These are phyloP conservation scores for Denticeps clupeoides DNA, from an alignment of 2,797 vertebrate species.

Conservation along the genomic window DNA sequence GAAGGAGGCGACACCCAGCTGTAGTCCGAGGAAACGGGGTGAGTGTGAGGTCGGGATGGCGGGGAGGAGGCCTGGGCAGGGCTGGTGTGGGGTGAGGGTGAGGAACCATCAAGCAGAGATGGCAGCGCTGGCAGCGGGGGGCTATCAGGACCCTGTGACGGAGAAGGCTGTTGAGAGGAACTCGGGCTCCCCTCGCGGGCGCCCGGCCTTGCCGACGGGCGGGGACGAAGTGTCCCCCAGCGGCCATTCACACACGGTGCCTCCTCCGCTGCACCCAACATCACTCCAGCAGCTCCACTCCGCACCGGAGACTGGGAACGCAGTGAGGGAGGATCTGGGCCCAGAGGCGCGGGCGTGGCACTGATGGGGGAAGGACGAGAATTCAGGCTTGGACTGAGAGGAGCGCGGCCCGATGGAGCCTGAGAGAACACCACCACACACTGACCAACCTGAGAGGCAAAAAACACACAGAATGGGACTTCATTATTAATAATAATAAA, in stretches of 20 bases:
- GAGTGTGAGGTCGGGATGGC: conserved; percentile 48
- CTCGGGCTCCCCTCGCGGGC: conserved; percentile 84
- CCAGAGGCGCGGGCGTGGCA: conserved; percentile 78
- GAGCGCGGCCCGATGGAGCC: conserved; percentile 87
- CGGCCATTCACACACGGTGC: conserved; percentile 92
- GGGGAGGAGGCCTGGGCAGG: conserved; percentile 76
- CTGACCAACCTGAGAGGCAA: conserved; percentile 75
- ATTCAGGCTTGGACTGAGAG: conserved; percentile 92
- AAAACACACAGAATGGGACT: not conserved
- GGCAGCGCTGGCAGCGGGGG: conserved; percentile 66
- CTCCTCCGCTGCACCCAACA: conserved; percentile 70
- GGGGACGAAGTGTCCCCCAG: conserved; percentile 87
- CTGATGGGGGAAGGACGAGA: conserved; percentile 97
- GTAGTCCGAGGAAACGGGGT: conserved; percentile 61
- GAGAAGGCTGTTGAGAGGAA: conserved; percentile 68
- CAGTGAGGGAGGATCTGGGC: conserved; percentile 74
- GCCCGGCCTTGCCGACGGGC: conserved; percentile 67
- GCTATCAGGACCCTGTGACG: conserved; percentile 69
- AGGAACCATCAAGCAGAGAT: conserved; percentile 75
- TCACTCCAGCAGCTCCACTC: conserved; percentile 50
- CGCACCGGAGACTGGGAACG: conserved; percentile 86
- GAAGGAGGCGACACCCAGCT: conserved; percentile 73
- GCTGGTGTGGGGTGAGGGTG: conserved; percentile 77
- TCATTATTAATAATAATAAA: too few species aligned
- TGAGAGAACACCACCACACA: conserved; percentile 98